These are phyloP conservation scores for Mythimna impura DNA, from an alignment of 2,888 invertebrate genomes.

Conservation along the genomic window DNA sequence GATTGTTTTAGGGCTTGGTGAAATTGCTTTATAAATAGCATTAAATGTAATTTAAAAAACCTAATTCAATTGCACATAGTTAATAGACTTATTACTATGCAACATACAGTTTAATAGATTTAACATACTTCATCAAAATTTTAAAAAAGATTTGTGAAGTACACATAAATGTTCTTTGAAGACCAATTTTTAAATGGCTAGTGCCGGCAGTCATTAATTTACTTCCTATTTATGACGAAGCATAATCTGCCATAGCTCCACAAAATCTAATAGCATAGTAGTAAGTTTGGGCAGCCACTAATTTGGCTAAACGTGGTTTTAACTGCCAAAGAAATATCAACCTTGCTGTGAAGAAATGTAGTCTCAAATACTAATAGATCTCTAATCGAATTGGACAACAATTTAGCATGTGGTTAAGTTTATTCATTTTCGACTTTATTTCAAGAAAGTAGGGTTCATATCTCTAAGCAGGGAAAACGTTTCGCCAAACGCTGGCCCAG, in stretches of 20 bases:
- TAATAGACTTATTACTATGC: constrained; percentile 27
- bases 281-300: constrained; percentile 13
- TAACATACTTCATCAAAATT: neutral
- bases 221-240: constrained; percentile 40
- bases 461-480: neutral
- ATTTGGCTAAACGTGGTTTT: neutral
- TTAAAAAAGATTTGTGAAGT: neutral
- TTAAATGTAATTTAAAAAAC: constrained; percentile 2
- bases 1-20: constrained; percentile 48
- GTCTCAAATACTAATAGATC: too few relatives aligned
- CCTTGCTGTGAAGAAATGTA: neutral
- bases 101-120: neutral
- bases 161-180: constrained; percentile 8
- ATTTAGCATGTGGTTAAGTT: neutral
- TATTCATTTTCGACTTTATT: constrained; percentile 11
- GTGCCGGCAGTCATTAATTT: constrained; percentile 13
- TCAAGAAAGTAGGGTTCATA: neutral
- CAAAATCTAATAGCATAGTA: constrained; percentile 32
- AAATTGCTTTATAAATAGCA: constrained; percentile 48
- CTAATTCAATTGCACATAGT: constrained; percentile 9
- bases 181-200: constrained; percentile 9
- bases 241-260: constrained; percentile 17
- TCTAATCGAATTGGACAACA: neutral
- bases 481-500: neutral
- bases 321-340: constrained; percentile 6